phyloP scores from a whole-genome alignment of 2,888 invertebrate species.

The Lamellibrachia satsuma region DNA sequence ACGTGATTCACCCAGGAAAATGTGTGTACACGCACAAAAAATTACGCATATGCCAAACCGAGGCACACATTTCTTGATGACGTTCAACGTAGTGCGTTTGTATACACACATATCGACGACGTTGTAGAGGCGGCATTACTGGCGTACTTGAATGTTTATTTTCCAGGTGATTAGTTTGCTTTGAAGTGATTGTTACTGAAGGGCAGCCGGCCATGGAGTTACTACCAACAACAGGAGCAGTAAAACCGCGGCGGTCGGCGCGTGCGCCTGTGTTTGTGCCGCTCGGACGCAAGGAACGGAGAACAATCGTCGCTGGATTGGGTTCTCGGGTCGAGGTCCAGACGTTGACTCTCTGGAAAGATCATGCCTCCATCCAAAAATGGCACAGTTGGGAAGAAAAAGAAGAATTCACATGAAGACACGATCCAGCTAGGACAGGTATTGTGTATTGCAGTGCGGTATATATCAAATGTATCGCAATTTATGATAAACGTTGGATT shows the following conservation, averaged over 20 bases:
- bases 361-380: background rate
- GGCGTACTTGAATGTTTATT: slow-evolving; percentile 13
- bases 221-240: slow-evolving; percentile 13
- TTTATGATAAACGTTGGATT: background rate
- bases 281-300: background rate
- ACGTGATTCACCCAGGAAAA: background rate
- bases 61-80: slow-evolving; percentile 8
- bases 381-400: background rate
- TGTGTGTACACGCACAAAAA: background rate
- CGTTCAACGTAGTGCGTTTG: background rate
- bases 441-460: background rate
- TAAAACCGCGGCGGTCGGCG: slow-evolving; percentile 3
- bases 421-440: slow-evolving; percentile 10
- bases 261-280: background rate
- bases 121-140: background rate
- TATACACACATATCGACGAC: background rate
- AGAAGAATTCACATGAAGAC: background rate
- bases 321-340: no score
- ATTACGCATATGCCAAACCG: background rate
- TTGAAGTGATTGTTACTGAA: slow-evolving; percentile 17
- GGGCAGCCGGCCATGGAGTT: background rate
- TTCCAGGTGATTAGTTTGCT: slow-evolving; percentile 17
- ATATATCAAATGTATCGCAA: background rate
- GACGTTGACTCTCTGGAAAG: background rate
- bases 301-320: background rate